phyloP scores from a whole-genome alignment of 2,888 invertebrate species.

The Thysanoteuthis rhombus region DNA sequence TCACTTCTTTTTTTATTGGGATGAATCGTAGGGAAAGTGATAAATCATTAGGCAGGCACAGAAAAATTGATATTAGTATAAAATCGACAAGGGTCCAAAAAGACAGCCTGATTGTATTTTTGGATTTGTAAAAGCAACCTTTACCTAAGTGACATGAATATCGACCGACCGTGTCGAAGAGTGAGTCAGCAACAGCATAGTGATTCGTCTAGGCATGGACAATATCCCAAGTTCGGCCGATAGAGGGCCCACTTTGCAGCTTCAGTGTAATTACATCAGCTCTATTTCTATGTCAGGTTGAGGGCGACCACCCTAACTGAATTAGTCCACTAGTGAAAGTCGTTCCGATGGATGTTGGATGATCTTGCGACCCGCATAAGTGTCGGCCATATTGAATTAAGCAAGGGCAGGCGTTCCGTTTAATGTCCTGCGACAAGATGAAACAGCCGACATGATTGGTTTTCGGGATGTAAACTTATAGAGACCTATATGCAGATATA shows the following conservation, averaged over 20 bases:
- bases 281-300: not conserved
- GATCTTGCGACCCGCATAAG: constrained; percentile 12
- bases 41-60: too few relatives aligned
- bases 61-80: not conserved
- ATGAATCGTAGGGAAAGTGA: not conserved
- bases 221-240: not conserved
- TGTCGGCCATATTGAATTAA: constrained; percentile 12
- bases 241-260: not conserved
- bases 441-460: not conserved
- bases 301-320: not conserved
- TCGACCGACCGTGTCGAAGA: not conserved
- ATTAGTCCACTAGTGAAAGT: not conserved
- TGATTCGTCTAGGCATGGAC: not conserved
- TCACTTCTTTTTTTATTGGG: not conserved
- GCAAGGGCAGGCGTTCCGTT: not conserved
- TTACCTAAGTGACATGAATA: not conserved
- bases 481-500: too few relatives aligned
- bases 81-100: not conserved
- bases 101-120: not conserved
- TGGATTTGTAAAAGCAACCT: not conserved
- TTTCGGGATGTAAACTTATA: not conserved
- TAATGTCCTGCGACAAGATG: not conserved
- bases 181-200: not conserved
- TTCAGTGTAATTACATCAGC: not conserved
- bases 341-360: constrained; percentile 12